phyloP scores from a whole-genome alignment of 2,113 vertebrate species.

The Loxodonta africana region DNA sequence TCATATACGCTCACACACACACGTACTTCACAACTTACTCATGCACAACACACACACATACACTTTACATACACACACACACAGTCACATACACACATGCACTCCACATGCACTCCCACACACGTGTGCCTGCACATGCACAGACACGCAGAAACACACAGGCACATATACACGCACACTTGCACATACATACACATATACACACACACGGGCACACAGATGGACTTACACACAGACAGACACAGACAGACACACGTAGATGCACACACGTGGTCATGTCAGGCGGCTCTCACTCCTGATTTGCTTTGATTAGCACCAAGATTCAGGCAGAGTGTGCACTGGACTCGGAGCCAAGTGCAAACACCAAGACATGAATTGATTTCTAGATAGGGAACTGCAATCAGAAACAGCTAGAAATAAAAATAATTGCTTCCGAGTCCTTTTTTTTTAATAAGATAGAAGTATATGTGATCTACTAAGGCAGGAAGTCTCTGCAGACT shows the following conservation, averaged over 20 bases:
- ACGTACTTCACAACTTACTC: too few relatives aligned
- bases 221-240: neutral
- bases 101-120: neutral
- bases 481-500: neutral
- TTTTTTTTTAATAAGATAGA: neutral
- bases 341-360: neutral
- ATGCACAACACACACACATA: too few relatives aligned
- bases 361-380: neutral
- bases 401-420: neutral
- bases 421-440: neutral
- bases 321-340: neutral
- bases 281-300: neutral
- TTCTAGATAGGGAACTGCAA: neutral
- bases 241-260: too few relatives aligned
- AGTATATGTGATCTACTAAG: neutral
- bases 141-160: neutral
- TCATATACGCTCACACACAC: too few relatives aligned
- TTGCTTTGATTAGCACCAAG: neutral
- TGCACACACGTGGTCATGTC: neutral
- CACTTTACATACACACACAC: fast-evolving
- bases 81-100: neutral
- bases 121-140: too few relatives aligned
- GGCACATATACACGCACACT: too few relatives aligned
- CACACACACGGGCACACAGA: fast-evolving
- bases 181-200: neutral